These are phyloP conservation scores for Trichopria drosophilae DNA, from an alignment of 2,888 invertebrate species.

Conservation along the genomic window DNA sequence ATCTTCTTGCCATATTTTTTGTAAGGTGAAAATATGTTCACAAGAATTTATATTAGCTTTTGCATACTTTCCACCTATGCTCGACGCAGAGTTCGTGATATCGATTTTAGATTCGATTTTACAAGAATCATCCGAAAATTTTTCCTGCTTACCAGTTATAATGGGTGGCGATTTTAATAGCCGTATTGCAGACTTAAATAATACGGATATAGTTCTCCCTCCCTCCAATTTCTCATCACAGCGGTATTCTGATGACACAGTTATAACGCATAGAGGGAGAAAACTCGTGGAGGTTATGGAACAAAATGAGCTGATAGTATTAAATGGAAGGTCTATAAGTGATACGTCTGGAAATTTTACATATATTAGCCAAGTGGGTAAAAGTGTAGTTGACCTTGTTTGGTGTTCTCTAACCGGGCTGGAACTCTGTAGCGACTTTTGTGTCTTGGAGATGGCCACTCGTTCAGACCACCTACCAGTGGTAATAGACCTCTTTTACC, in stretches of 20 bases:
- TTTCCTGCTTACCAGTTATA: no score
- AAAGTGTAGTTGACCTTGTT: background rate
- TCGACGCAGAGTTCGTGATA: no score
- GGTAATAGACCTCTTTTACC: no score
- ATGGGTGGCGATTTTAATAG: background rate
- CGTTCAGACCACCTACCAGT: constrained; percentile 1
- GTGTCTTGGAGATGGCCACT: background rate
- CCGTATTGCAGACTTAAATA: background rate
- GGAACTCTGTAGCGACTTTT: background rate
- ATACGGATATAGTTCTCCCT: background rate
- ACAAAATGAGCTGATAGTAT: background rate
- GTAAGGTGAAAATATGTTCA: no score
- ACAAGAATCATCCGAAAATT: no score
- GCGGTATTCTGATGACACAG: background rate
- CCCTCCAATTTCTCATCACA: background rate
- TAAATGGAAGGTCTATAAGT: background rate
- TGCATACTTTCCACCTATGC: no score
- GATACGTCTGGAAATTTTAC: background rate
- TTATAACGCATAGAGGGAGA: background rate
- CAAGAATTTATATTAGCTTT: no score
- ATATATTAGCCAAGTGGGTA: background rate
- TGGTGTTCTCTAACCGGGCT: background rate
- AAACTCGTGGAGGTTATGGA: background rate
- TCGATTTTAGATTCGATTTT: no score
- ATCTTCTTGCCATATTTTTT: no score